Evolutionary conservation across 2,888 invertebrate species (phyloP).

Genomic region (Diaprepes abbreviatus): DNA sequence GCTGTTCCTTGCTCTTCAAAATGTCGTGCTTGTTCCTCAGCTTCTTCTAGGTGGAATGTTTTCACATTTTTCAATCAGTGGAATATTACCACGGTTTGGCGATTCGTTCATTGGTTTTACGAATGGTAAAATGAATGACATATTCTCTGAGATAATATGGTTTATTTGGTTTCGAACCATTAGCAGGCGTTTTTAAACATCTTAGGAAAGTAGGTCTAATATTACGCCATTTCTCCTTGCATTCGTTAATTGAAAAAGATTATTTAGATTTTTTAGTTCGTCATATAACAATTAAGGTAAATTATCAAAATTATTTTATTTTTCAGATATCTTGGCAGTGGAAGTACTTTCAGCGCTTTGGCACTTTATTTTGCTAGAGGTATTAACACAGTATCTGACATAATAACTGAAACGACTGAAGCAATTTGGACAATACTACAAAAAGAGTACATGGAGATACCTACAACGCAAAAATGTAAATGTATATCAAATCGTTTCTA

Average conservation of each 20-base stretch:
- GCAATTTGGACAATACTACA: slow-evolving; percentile 19
- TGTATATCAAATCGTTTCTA: slow-evolving; percentile 26
- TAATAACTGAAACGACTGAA: background rate
- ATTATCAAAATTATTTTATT: background rate
- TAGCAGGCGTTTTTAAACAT: slow-evolving; percentile 33
- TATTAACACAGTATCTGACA: too few species aligned
- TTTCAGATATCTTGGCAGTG: slow-evolving; percentile 25
- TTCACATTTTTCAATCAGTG: too few species aligned
- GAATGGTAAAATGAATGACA: too few species aligned
- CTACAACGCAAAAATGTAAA: slow-evolving; percentile 16
- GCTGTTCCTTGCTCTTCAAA: too few species aligned
- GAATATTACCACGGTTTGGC: too few species aligned
- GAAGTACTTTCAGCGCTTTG: slow-evolving; percentile 18
- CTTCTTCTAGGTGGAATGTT: too few species aligned
- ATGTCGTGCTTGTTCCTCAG: too few species aligned
- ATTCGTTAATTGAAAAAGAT: slow-evolving; percentile 27
- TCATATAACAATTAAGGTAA: background rate
- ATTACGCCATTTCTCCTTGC: slow-evolving; percentile 41
- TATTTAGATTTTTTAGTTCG: background rate
- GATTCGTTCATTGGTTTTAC: too few species aligned
- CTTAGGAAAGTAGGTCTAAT: slow-evolving; percentile 26
- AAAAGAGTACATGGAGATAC: slow-evolving; percentile 12
- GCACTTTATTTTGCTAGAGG: slow-evolving; percentile 18
- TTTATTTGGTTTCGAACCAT: too few species aligned
- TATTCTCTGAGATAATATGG: too few species aligned